These are phyloP conservation scores for Alligator mississippiensis DNA, from an alignment of 2,113 vertebrate genomes.

Conservation along the genomic window DNA sequence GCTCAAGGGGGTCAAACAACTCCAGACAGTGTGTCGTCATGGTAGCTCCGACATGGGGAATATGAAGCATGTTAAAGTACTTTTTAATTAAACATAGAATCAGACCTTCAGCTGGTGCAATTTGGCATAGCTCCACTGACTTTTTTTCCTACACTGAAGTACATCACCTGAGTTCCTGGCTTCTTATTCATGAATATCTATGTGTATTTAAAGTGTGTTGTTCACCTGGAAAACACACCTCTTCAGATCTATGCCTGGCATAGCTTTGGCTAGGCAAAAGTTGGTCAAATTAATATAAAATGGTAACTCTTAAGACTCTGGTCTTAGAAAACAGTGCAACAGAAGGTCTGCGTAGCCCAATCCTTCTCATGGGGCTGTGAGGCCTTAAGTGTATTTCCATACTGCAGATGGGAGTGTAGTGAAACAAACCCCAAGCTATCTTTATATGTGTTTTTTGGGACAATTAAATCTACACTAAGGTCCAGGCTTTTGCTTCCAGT, in stretches of 20 bases:
- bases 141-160: background rate
- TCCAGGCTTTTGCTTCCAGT: too few relatives aligned
- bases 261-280: background rate
- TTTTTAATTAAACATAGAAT: slow-evolving; percentile 10
- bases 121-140: background rate
- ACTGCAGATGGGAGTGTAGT: too few relatives aligned
- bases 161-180: background rate
- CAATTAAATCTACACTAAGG: too few relatives aligned
- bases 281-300: background rate
- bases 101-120: rapidly evolving
- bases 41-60: slow-evolving; percentile 19
- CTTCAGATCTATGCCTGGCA: background rate
- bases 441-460: too few relatives aligned
- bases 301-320: background rate
- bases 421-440: too few relatives aligned
- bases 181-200: background rate
- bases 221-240: background rate
- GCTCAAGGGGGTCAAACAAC: slow-evolving; percentile 48
- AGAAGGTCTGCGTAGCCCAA: background rate
- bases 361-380: too few relatives aligned
- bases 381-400: background rate
- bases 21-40: slow-evolving; percentile 13
- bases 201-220: background rate
- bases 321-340: background rate
- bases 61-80: background rate